Percentiles rank a stretch among this genome's conserved stretches.
These are phyloP conservation scores for Chironomus riparius DNA, from an alignment of 2,888 invertebrate species.

Conservation along the genomic window DNA sequence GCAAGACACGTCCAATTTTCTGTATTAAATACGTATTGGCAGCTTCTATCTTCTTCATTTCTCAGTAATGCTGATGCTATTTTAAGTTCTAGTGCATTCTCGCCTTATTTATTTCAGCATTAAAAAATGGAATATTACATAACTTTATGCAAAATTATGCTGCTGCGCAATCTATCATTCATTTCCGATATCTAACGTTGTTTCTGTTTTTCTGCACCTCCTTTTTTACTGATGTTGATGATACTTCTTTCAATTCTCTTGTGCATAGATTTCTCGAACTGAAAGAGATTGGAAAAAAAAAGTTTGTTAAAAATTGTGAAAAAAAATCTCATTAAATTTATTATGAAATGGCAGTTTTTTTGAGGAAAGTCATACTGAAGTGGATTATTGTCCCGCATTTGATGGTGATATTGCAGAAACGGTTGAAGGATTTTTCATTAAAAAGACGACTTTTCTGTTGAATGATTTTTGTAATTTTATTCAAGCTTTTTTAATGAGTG, in stretches of 20 bases:
- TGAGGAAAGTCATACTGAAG: not conserved
- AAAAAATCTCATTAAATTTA: not conserved
- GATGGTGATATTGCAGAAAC: no score
- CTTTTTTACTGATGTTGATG: not conserved
- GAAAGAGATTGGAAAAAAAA: not conserved
- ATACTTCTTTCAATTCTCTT: not conserved
- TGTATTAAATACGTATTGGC: not conserved
- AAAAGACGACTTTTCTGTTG: no score
- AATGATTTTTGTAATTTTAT: no score
- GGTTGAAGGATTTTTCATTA: no score
- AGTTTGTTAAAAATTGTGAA: not conserved
- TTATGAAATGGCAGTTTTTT: not conserved
- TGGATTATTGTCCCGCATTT: no score
- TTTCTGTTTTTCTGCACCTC: not conserved
- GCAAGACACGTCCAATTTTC: constrained; percentile 16
- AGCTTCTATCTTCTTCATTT: not conserved
- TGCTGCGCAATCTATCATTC: not conserved
- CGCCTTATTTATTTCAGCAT: not conserved
- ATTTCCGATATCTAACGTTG: not conserved
- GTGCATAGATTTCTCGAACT: not conserved
- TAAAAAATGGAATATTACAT: not conserved
- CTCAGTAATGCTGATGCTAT: not conserved
- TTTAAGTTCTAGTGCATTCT: not conserved
- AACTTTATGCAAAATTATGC: not conserved
- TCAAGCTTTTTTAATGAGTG: no score